These are phyloP conservation scores for Myiotriccus ornatus DNA, from an alignment of 2,797 vertebrate genomes.

Conservation along the genomic window DNA sequence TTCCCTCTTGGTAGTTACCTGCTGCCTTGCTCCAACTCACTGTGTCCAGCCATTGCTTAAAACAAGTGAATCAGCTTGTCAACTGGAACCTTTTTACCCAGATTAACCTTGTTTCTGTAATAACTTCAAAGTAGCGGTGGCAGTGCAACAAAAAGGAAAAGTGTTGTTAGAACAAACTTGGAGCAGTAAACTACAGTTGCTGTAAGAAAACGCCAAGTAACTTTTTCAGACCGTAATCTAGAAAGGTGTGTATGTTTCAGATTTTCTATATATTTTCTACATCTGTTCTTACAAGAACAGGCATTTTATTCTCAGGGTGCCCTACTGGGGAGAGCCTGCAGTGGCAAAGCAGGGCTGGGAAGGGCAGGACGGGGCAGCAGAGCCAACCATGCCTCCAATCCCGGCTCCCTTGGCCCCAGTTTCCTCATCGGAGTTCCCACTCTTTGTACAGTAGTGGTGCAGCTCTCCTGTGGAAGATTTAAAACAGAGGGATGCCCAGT, in stretches of 20 bases:
- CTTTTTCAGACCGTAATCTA: neutral
- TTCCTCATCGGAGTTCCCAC: neutral
- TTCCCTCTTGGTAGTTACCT: conserved; percentile 7
- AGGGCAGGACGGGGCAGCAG: neutral
- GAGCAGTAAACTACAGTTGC: neutral
- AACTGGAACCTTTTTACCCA: neutral
- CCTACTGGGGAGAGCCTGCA: neutral
- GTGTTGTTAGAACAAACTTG: neutral
- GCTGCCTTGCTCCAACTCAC: neutral
- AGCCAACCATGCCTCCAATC: neutral
- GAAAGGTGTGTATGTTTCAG: neutral
- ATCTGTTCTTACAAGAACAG: neutral
- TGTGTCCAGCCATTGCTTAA: neutral
- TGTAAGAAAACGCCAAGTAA: neutral
- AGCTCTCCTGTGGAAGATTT: neutral
- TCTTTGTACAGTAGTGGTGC: accelerated
- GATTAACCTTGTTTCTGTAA: neutral
- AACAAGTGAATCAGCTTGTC: neutral
- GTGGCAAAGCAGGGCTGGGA: neutral
- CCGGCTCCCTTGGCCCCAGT: neutral
- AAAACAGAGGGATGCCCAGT: neutral
- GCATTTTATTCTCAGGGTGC: neutral
- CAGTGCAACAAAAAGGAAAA: neutral
- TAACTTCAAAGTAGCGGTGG: neutral
- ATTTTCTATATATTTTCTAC: accelerated